Evolutionary conservation across 1,140 invertebrate species (phyloP).

Genomic region (Listronotus bonariensis): DNA sequence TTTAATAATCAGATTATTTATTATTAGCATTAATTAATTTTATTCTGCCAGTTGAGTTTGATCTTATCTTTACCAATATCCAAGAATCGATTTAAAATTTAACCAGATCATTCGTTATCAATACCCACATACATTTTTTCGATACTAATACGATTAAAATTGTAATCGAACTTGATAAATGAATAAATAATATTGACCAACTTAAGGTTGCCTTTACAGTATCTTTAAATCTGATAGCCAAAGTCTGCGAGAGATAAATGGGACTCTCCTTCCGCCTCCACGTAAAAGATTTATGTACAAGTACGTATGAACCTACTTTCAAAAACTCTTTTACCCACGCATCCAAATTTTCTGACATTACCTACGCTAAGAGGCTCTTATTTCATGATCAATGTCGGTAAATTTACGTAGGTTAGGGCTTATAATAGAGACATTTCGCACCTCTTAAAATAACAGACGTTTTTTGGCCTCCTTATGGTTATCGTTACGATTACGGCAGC

Average conservation of each 20-base stretch:
- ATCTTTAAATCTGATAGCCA: not conserved
- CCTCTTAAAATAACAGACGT: too few relatives aligned
- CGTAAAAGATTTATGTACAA: not conserved
- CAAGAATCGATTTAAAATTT: too few relatives aligned
- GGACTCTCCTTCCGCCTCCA: slow-evolving; percentile 3
- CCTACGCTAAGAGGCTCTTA: not conserved
- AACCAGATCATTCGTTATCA: not conserved
- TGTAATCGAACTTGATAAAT: slow-evolving; percentile 3
- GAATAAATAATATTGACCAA: slow-evolving; percentile 4
- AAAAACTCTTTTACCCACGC: slow-evolving; percentile 9
- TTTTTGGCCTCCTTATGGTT: too few relatives aligned
- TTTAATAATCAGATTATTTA: too few relatives aligned
- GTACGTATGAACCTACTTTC: not conserved
- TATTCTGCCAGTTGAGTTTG: too few relatives aligned
- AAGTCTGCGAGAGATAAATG: slow-evolving; percentile 10
- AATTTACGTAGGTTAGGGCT: too few relatives aligned
- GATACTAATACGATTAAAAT: not conserved
- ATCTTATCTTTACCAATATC: too few relatives aligned
- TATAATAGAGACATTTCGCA: too few relatives aligned
- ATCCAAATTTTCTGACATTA: not conserved
- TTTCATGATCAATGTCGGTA: too few relatives aligned
- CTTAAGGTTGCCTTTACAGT: slow-evolving; percentile 1
- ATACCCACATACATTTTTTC: not conserved
- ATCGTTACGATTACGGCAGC: too few relatives aligned
- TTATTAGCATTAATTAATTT: too few relatives aligned